Conservation (phyloP, 2,888 invertebrate species). For the Marronus borbonicus region DNA sequence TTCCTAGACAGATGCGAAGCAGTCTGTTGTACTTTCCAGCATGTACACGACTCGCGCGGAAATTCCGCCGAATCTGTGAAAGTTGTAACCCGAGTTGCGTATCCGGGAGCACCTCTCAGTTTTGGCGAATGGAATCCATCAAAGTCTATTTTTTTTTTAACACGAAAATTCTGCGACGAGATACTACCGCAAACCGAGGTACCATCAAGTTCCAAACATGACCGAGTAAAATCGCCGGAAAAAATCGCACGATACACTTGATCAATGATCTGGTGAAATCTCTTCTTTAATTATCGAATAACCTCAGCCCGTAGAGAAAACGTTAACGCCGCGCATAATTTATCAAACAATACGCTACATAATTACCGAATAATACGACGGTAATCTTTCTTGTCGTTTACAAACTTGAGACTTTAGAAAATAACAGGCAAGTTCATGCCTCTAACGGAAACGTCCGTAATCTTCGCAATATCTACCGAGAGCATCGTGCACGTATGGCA, state of each 20-base stretch:
- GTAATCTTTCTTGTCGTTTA: neutral
- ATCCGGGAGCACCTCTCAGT: too few relatives aligned
- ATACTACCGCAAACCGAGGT: too few relatives aligned
- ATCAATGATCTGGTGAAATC: neutral
- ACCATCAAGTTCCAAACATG: too few relatives aligned
- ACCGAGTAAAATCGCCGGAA: too few relatives aligned
- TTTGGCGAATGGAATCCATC: too few relatives aligned
- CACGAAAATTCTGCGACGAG: too few relatives aligned
- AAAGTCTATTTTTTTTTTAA: too few relatives aligned
- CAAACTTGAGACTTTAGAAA: neutral
- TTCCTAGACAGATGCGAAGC: too few relatives aligned
- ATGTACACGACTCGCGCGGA: too few relatives aligned
- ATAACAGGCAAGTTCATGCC: neutral
- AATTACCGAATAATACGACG: neutral
- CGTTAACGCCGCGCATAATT: neutral
- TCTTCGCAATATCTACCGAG: neutral
- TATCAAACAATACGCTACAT: conserved; percentile 1
- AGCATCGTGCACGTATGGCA: neutral
- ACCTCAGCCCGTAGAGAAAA: neutral
- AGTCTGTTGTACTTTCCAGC: too few relatives aligned
- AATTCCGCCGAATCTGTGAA: too few relatives aligned
- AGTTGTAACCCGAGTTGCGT: too few relatives aligned
- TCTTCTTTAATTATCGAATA: neutral
- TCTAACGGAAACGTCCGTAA: neutral
- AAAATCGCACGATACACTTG: neutral